Evolutionary conservation across 1,140 invertebrate species (phyloP), one percentile per base, ranked within the genome.

Genomic region (Drosophila parvula): DNA sequence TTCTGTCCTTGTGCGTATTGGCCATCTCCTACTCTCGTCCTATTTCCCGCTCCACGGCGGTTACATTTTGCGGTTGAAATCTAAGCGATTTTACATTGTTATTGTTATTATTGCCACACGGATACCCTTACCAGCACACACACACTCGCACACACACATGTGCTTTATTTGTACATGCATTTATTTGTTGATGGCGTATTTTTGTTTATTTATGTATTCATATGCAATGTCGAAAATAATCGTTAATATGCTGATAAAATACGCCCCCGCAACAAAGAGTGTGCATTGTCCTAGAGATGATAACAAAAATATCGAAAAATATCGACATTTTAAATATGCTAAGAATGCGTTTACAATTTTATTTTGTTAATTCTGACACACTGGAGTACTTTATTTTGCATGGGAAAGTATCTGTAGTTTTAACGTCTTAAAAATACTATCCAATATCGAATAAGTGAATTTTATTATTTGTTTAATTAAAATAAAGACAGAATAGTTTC

Each of bases 11-110:
- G 44, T 40, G 27, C 47, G 6, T 61, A 28, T 32, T n/a, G 11
- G 43, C 32, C 38, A 34, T 41, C 32, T 44, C 27, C 16, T 9
- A 40, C 32, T 22, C 28, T 30, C 18, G 22, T 10, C 14, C 32
- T 28, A 40, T 32, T 9, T 40, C 36, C 12, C 65, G 41, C 63
- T 18, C 34, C 43, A 44, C 58, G 44, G 64, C 59, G 75, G 60
- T 64, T 70, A 83, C 61, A 83, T 65, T 75, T 83, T 88, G 84
- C 77, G 83, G 80, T 89, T 89, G 61, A 83, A 89, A 84, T 88
- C 83, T 84, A 88, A 88, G 84, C 84, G 84, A 88, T 89, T 88
- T 88, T 88, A 83, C 83, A 89, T 89, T 88, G 83, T 89, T 88
- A 89, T 88, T 88, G 80, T 88, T 89, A 84, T 89, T 88, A 88